These are phyloP conservation scores for Panulirus ornatus DNA, from an alignment of 1,140 invertebrate species.

Conservation along the genomic window DNA sequence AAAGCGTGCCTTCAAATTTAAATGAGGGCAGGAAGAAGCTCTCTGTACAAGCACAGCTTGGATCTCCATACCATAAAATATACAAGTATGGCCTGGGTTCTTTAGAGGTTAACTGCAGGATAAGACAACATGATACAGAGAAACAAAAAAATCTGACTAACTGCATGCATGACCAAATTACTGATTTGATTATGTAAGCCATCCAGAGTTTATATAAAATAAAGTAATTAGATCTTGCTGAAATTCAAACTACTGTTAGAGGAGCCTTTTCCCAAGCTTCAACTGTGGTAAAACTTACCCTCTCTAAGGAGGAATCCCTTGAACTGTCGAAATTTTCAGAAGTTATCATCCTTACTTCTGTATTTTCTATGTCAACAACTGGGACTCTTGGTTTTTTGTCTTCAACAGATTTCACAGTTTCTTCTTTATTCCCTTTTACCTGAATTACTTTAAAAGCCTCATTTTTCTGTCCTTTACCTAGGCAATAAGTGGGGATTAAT, in stretches of 20 bases:
- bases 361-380: constrained; percentile 37
- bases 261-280: background rate
- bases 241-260: background rate
- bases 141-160: background rate
- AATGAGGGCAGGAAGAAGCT: too few relatives aligned
- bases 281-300: constrained; percentile 22
- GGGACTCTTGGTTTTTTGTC: constrained; percentile 13
- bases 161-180: background rate
- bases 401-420: background rate
- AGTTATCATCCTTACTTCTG: constrained; percentile 3
- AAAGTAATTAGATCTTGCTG: background rate
- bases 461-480: background rate
- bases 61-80: too few relatives aligned
- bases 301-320: constrained; percentile 48
- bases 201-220: background rate
- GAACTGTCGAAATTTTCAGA: constrained; percentile 51
- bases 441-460: background rate
- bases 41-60: too few relatives aligned
- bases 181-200: background rate
- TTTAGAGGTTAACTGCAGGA: too few relatives aligned
- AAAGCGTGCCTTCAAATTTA: too few relatives aligned
- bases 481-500: background rate
- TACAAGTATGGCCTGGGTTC: too few relatives aligned
- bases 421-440: background rate
- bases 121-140: too few relatives aligned